A percentile compares a stretch with the other conserved stretches of the same genome.
These are phyloP conservation scores for Columba livia DNA, from an alignment of 2,113 vertebrate species.

Conservation along the genomic window DNA sequence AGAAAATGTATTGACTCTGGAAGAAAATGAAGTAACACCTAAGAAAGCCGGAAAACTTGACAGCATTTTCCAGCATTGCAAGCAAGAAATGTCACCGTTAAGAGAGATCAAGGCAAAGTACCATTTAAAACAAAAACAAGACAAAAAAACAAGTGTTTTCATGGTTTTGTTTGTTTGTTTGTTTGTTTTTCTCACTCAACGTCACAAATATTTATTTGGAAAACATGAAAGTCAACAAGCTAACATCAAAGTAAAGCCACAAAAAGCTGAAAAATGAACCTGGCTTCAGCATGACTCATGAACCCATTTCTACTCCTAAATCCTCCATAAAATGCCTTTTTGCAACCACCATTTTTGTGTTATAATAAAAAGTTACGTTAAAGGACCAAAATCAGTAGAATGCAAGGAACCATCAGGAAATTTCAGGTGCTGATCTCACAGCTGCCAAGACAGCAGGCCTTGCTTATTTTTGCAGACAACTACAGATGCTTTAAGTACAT, in stretches of 20 bases:
- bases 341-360: background rate
- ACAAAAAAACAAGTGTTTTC: background rate
- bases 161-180: too few species aligned
- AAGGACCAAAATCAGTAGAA: background rate
- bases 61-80: background rate
- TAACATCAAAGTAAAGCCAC: conserved; percentile 9
- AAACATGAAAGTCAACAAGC: conserved; percentile 25
- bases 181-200: background rate
- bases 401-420: background rate
- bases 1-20: background rate
- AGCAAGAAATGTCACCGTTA: background rate
- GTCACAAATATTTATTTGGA: background rate
- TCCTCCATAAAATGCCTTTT: background rate
- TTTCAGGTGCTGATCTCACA: background rate
- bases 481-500: background rate
- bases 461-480: background rate
- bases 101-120: conserved; percentile 3
- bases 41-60: background rate
- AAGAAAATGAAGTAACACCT: background rate
- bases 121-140: background rate
- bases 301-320: background rate
- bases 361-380: background rate
- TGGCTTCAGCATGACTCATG: background rate
- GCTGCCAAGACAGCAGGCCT: background rate
- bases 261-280: background rate